Evolutionary conservation across 2,113 vertebrate genomes (phyloP).

Genomic region (Pollimyrus isidori): DNA sequence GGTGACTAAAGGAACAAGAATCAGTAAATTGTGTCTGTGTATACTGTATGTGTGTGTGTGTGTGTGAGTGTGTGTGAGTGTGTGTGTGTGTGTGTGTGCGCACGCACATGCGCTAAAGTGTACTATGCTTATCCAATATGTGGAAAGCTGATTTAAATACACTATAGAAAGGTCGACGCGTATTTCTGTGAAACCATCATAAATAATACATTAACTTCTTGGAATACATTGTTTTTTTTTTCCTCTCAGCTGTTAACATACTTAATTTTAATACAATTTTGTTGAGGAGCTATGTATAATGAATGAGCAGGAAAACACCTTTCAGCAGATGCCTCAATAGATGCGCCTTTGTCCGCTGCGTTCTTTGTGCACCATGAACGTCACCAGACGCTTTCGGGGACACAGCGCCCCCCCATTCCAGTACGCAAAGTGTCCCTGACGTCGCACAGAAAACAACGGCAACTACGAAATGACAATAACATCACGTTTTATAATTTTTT

Average conservation of each 20-base stretch:
- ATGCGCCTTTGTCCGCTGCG: not conserved
- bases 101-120: not conserved
- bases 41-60: not conserved
- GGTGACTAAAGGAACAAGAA: not conserved
- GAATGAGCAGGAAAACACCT: not conserved
- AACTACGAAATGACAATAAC: not conserved
- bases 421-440: not conserved
- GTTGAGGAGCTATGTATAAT: not conserved
- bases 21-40: not conserved
- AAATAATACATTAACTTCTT: not conserved
- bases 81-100: not conserved
- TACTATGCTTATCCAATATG: not conserved
- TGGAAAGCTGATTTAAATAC: not conserved
- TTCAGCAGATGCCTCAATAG: not conserved
- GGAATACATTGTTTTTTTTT: not conserved
- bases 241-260: not conserved
- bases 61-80: not conserved
- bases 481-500: not conserved
- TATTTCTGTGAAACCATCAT: not conserved
- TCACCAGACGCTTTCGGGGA: not conserved
- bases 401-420: not conserved
- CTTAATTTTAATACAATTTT: not conserved
- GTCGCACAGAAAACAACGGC: not conserved
- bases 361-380: not conserved
- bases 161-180: not conserved